Evolutionary conservation across 2,797 vertebrate species (phyloP).

Genomic region (Holocentrus rufus): DNA sequence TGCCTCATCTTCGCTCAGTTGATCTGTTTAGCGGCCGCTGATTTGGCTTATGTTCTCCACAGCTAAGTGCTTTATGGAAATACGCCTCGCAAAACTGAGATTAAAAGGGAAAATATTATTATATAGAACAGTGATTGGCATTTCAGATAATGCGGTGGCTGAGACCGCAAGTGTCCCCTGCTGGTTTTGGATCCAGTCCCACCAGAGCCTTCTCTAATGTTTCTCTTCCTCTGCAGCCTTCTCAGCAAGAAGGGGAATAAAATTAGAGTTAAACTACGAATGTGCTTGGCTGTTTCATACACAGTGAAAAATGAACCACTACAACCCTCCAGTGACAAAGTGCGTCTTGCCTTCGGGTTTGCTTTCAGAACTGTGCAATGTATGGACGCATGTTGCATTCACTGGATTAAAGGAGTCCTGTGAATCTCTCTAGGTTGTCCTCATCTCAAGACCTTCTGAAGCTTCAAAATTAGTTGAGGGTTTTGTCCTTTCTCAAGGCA

Average conservation of each 20-base stretch:
- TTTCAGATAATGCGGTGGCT: no score
- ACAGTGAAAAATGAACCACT: background rate
- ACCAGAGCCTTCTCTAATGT: background rate
- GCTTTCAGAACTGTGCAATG: no score
- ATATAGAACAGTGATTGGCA: no score
- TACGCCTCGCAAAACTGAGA: no score
- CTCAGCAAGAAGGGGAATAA: background rate
- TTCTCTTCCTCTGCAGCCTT: background rate
- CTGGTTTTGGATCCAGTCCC: background rate
- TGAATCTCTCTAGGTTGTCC: background rate
- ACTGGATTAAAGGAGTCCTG: no score
- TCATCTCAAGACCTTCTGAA: background rate
- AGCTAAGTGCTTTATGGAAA: no score
- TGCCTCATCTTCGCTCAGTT: no score
- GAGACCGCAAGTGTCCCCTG: no score
- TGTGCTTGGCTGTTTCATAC: background rate
- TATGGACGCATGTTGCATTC: no score
- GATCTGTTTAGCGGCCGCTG: no score
- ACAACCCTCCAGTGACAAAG: background rate
- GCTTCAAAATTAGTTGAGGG: constrained; percentile 12
- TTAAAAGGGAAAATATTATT: no score
- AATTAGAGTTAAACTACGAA: background rate
- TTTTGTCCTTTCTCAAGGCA: background rate
- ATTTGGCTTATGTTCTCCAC: no score
- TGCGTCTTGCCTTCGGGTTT: background rate